phyloP scores from a whole-genome alignment of 2,888 invertebrate species.

The Xanthorhoe spadicearia region DNA sequence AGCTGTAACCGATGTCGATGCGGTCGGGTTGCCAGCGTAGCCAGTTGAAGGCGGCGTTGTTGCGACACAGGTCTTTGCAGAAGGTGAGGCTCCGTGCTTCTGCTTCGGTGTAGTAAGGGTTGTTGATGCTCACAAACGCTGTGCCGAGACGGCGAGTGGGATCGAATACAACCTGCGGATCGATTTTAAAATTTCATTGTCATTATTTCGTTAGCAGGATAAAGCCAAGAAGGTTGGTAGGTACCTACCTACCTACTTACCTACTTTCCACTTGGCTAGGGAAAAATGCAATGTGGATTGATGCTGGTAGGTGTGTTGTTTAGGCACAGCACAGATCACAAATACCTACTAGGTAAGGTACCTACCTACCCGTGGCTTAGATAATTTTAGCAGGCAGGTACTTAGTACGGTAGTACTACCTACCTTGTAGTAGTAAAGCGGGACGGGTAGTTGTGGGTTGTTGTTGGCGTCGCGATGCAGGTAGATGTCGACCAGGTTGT shows the following conservation, averaged over 20 bases:
- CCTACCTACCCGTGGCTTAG: no score
- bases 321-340: no score
- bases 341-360: no score
- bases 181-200: no score
- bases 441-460: constrained; percentile 69
- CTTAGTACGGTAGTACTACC: not conserved
- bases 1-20: constrained; percentile 83
- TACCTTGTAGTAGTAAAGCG: constrained; percentile 74
- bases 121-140: constrained; percentile 86
- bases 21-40: constrained; percentile 82
- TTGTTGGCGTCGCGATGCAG: constrained; percentile 65
- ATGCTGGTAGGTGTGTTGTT: no score
- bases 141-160: constrained; percentile 76
- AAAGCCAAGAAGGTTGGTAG: no score
- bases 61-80: constrained; percentile 80
- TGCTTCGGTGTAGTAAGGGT: constrained; percentile 80
- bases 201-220: no score
- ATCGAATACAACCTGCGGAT: constrained; percentile 82
- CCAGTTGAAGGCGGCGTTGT: constrained; percentile 86
- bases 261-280: no score
- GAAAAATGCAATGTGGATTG: no score
- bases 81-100: constrained; percentile 74
- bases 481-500: constrained; percentile 70
- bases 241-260: no score
- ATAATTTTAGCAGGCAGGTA: not conserved